Evolutionary conservation across 2,113 vertebrate species (phyloP), one percentile per base, ranked within the genome.

Genomic region (Embiotoca jacksoni): DNA sequence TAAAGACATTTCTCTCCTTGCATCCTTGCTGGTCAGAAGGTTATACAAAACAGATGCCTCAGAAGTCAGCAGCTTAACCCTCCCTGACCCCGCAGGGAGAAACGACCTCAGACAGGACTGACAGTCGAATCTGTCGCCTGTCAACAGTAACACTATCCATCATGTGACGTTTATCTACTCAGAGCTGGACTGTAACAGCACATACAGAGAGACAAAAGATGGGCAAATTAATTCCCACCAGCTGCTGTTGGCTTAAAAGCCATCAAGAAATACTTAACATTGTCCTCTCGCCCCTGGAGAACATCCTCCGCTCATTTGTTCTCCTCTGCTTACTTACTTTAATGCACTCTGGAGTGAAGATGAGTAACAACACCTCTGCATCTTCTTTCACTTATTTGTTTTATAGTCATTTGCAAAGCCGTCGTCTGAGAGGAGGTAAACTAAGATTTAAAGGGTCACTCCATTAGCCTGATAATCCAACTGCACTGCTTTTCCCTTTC

Each of bases 61-160:
- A 46, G 52, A 60, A 72, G 65, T 64, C 67, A 70, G 68, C 61
- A 60, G 57, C 53, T 72, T 72, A 58, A 88, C 80, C 23, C 65
- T 61, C 37, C 2, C 39, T 69, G 72, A 70, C 60, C 73, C 75
- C 44, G 30, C 9, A 7, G 33, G 74, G 37, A 54, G 60, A 71
- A 60, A 15, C 31, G 0, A 23, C 49, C 39, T 67, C 66, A 56
- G 71, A 83, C 71, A 41, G 35, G 37, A 37, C 58, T 59, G 75
- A 58, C 82, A 87, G 84, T 11, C 11, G 0, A 60, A 79, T 74
- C 30, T 71, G 72, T 61, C 30, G 6, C 35, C 75, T 77, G 81
- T 81, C 80, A 60, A 44, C 61, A 57, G 41, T 23, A 66, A 70
- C 10, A 3, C 47, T 23, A 11, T 78, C 74, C 64, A 47, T 81